Base-by-base conservation (phyloP, 2,888 invertebrate genomes). In the Dione juno region DNA sequence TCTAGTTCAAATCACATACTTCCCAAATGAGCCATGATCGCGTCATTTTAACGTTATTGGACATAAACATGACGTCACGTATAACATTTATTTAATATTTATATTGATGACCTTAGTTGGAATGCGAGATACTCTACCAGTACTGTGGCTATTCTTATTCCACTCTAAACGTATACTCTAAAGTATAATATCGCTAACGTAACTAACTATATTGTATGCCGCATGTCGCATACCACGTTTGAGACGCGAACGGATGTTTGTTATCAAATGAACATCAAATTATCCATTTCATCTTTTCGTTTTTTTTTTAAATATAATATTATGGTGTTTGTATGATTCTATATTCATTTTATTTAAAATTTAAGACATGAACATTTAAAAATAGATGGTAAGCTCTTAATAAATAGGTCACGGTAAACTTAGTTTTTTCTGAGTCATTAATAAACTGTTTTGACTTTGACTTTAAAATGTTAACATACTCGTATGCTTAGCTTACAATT, bases 231-330 rank as follows among this genome's bases (percentile, higher is more conserved):
- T 61, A 43, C 59, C 59, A 10, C 43, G 14, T 28, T 21, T 43
- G 50, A 58, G 58, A 66, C 35, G 45, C 19, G 40, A 58, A 59
- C 67, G 67, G 58, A 67, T 41, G 59, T 43, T 14, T 28, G 43
- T 61, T 43, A 43, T 61, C 43, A 54, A 54, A 10, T 54, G 28
- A 37, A 54, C 9, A n/a, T 9, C 14, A 54, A 35, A 28, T 35
- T 35, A n/a, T 54, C 14, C 21, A 54, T 54, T 54, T 13, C n/a
- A 14, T n/a, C 54, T 54, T 54, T 37, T 11, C 19, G 19, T 50
- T 28, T 28, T 2, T 28, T n/a, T n/a, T n/a, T n/a, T n/a, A n/a
- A n/a, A n/a, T 28, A 28, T 28, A 28, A 5, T 28, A 5, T 28
- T 28, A 3, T 3, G 28, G 28, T 28, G 2, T 28, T 28, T 28